Conservation (phyloP, 1,140 invertebrate species). For the Magallana gigas region DNA sequence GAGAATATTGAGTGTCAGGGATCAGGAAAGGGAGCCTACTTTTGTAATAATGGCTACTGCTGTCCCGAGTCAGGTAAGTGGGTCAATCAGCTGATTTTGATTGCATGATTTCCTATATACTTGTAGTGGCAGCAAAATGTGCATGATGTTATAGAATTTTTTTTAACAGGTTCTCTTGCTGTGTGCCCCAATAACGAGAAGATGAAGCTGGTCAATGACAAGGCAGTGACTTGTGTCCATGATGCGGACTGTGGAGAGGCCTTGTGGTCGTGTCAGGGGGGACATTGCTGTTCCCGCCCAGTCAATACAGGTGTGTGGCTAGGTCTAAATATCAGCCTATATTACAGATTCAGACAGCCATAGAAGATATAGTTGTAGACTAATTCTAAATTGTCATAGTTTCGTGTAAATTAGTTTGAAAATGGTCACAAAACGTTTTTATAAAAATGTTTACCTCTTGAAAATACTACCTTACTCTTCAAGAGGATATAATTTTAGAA, state of each 20-base stretch:
- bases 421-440: no score
- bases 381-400: no score
- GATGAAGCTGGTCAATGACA: neutral
- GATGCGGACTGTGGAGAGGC: conserved; percentile 4
- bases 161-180: conserved; percentile 3
- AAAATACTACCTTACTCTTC: no score
- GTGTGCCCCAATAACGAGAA: conserved; percentile 27
- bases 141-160: neutral
- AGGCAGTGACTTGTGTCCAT: neutral
- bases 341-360: no score
- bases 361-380: no score
- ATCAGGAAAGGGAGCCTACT: conserved; percentile 25
- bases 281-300: conserved; percentile 2
- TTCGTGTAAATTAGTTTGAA: no score
- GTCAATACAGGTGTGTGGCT: conserved; percentile 24
- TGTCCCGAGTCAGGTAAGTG: conserved; percentile 13
- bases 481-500: no score
- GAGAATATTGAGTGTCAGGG: conserved; percentile 43
- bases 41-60: conserved; percentile 35
- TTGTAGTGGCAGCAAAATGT: neutral
- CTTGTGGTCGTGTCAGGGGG: neutral
- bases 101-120: no score
- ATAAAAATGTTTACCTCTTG: no score
- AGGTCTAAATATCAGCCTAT: neutral
- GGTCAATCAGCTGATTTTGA: no score